phyloP scores from a whole-genome alignment of 2,113 vertebrate species.

The Malurus elegans region DNA sequence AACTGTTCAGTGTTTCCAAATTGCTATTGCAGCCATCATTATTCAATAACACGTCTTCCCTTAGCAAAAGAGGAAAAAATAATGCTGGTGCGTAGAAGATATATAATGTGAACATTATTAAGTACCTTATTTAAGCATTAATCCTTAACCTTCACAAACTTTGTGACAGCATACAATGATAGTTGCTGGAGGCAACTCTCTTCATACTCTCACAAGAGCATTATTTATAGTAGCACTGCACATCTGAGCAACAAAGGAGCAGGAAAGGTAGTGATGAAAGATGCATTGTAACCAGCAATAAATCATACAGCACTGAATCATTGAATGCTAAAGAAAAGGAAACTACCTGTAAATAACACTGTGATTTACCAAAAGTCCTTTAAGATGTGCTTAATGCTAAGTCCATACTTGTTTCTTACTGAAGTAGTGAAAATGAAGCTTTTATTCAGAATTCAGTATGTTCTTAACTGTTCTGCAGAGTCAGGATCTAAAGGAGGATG shows the following conservation, averaged over 20 bases:
- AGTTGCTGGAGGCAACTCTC: neutral
- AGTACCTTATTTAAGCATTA: constrained; percentile 21
- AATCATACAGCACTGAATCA: neutral
- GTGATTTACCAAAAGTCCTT: neutral
- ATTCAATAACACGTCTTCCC: neutral
- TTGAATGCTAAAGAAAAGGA: neutral
- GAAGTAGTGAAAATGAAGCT: neutral
- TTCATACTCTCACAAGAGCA: neutral
- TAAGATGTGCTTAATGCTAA: neutral
- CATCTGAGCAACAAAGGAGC: constrained; percentile 7
- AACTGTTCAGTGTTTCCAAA: neutral
- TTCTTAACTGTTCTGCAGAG: neutral
- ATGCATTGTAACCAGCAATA: neutral
- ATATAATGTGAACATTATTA: neutral
- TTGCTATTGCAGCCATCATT: neutral
- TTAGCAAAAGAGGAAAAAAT: neutral
- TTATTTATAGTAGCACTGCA: constrained; percentile 26
- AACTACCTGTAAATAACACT: neutral
- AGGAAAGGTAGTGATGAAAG: neutral
- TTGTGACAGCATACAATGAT: neutral
- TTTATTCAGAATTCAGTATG: neutral
- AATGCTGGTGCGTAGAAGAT: neutral
- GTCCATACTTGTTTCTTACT: neutral
- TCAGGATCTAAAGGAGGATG: neutral
- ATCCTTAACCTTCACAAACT: neutral